Evolutionary conservation across 2,113 vertebrate genomes (phyloP).

Genomic region (Aphelocoma coerulescens): DNA sequence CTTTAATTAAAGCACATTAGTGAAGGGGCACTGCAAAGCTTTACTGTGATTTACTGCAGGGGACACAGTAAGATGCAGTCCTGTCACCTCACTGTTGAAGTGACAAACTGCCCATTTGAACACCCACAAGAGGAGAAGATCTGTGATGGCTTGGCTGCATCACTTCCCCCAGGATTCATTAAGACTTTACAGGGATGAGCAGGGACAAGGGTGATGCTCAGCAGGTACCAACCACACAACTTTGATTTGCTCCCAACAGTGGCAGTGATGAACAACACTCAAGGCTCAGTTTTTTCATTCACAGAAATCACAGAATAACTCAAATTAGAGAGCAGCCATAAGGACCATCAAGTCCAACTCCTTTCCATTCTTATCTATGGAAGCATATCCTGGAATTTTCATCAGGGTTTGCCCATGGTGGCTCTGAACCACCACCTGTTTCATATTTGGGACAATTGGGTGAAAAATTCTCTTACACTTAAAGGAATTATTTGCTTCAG

Average conservation of each 20-base stretch:
- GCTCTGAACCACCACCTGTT: neutral
- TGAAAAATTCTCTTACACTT: neutral
- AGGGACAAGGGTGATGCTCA: neutral
- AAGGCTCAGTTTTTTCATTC: neutral
- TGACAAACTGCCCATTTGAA: neutral
- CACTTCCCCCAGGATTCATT: neutral
- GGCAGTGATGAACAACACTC: neutral
- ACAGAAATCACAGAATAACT: neutral
- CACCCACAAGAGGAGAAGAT: neutral
- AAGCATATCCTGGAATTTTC: neutral
- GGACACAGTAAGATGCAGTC: neutral
- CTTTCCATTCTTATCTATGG: neutral
- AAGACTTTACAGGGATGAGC: neutral
- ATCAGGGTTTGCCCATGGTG: neutral
- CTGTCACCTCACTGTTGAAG: neutral
- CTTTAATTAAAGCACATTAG: neutral
- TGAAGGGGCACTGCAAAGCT: neutral
- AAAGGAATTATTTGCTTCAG: neutral
- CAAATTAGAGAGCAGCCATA: neutral
- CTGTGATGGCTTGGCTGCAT: neutral
- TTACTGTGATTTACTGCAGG: neutral
- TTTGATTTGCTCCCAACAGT: neutral
- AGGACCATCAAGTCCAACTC: neutral
- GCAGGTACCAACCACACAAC: neutral
- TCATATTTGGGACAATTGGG: neutral